These are phyloP conservation scores for Pachyseris speciosa DNA, from an alignment of 64 coral and sea anemone genomes.

Conservation along the genomic window DNA sequence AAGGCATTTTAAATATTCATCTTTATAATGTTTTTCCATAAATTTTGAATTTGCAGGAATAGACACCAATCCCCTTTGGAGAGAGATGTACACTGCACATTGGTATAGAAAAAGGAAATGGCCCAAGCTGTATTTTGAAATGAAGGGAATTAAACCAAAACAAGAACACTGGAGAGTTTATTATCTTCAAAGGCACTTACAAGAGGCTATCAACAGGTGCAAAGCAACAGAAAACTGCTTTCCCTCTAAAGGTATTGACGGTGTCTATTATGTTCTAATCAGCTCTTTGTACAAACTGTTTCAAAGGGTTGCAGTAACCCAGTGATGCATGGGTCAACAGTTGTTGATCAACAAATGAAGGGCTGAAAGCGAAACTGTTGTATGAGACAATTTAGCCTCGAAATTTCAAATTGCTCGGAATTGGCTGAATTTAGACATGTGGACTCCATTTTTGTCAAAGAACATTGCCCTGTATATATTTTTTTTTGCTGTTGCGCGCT, in stretches of 20 bases:
- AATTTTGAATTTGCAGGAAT: slow-evolving; percentile 26
- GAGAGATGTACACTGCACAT: slow-evolving; percentile 14
- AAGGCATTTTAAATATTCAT: not conserved
- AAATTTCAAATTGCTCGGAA: no score
- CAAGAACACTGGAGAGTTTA: slow-evolving; percentile 27
- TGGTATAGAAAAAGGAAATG: slow-evolving; percentile 60
- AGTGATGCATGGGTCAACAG: no score
- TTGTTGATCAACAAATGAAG: no score
- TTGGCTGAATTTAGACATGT: no score
- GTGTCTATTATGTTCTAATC: no score
- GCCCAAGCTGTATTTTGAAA: slow-evolving; percentile 59
- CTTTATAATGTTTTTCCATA: not conserved
- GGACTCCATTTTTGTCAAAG: no score
- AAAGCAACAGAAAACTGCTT: not conserved
- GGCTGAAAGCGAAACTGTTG: no score
- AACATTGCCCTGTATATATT: no score
- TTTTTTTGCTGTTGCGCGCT: no score
- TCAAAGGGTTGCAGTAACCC: no score
- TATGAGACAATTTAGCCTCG: no score
- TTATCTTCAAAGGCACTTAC: slow-evolving; percentile 54
- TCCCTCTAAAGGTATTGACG: not conserved
- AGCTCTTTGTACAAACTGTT: no score
- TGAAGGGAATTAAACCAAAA: slow-evolving; percentile 11
- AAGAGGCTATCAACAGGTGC: slow-evolving; percentile 52
- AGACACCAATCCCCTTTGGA: slow-evolving; percentile 57